These are phyloP conservation scores for Cyclura pinguis DNA, from an alignment of 2,797 vertebrate species.

Conservation along the genomic window DNA sequence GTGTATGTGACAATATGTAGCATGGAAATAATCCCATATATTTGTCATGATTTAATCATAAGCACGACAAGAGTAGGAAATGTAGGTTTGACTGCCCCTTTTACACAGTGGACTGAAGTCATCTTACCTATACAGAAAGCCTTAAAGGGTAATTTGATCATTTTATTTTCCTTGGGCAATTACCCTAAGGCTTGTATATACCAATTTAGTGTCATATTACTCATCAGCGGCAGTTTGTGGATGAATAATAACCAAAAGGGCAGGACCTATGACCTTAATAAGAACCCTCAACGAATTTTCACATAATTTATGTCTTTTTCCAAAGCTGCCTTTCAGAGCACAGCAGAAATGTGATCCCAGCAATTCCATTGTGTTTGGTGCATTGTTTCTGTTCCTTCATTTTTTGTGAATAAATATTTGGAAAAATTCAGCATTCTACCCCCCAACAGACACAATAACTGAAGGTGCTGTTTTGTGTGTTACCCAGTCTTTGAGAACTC, in stretches of 20 bases:
- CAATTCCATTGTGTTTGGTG: conserved; percentile 85
- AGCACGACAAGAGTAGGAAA: conserved; percentile 72
- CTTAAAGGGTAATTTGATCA: conserved; percentile 81
- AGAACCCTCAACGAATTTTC: conserved; percentile 81
- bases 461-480: conserved; percentile 82
- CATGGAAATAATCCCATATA: conserved; percentile 73
- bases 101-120: conserved; percentile 68
- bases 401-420: conserved; percentile 93
- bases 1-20: conserved; percentile 71
- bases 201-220: conserved; percentile 84
- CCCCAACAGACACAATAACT: conserved; percentile 86
- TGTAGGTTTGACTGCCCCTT: conserved; percentile 71
- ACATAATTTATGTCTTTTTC: conserved; percentile 77
- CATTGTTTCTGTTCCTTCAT: conserved; percentile 84
- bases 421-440: conserved; percentile 79
- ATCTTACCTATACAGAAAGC: conserved; percentile 76
- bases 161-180: conserved; percentile 81
- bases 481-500: conserved; percentile 85
- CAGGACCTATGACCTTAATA: conserved; percentile 84
- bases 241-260: conserved; percentile 83
- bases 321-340: conserved; percentile 73
- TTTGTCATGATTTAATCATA: conserved; percentile 78
- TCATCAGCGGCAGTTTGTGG: conserved; percentile 83
- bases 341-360: conserved; percentile 84
- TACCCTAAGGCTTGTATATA: conserved; percentile 80